Conservation (phyloP, 2,888 invertebrate genomes). For the Endotricha flammealis region DNA sequence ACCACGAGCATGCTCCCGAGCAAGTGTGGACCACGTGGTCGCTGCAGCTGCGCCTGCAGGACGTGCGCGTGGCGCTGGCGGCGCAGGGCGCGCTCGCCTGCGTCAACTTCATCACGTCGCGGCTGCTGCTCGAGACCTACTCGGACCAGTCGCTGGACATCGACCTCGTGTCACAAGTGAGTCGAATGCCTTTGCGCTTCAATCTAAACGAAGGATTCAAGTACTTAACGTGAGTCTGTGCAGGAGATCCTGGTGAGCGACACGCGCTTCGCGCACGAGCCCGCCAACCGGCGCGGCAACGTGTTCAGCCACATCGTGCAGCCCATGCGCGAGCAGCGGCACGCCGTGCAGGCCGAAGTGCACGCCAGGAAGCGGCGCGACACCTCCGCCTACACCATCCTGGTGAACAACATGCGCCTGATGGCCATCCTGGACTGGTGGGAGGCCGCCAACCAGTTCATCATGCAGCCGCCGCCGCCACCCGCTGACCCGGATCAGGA, state of each 20-base stretch:
- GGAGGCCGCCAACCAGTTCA: constrained; percentile 88
- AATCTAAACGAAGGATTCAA: too few relatives aligned
- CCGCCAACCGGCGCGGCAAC: constrained; percentile 86
- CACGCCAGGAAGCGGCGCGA: constrained; percentile 83
- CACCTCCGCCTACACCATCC: constrained; percentile 88
- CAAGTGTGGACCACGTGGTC: constrained; percentile 87
- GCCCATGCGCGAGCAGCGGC: constrained; percentile 80
- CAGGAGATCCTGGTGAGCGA: constrained; percentile 88
- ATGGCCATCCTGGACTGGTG: constrained; percentile 97
- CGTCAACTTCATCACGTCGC: constrained; percentile 94
- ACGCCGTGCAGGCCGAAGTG: constrained; percentile 85
- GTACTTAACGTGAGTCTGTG: background rate
- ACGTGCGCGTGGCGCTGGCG: constrained; percentile 88
- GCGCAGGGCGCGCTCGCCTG: constrained; percentile 85
- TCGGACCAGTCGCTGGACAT: constrained; percentile 94
- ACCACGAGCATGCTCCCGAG: constrained; percentile 12
- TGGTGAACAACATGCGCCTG: constrained; percentile 95
- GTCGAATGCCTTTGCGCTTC: background rate
- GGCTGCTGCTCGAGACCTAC: constrained; percentile 89
- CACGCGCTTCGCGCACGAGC: constrained; percentile 82
- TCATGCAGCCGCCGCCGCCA: constrained; percentile 76
- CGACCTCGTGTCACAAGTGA: constrained; percentile 92
- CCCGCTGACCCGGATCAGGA: constrained; percentile 46
- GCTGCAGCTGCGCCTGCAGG: constrained; percentile 88
- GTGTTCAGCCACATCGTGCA: constrained; percentile 93